phyloP scores from a whole-genome alignment of 2,888 invertebrate genomes.

The Papilio demoleus region DNA sequence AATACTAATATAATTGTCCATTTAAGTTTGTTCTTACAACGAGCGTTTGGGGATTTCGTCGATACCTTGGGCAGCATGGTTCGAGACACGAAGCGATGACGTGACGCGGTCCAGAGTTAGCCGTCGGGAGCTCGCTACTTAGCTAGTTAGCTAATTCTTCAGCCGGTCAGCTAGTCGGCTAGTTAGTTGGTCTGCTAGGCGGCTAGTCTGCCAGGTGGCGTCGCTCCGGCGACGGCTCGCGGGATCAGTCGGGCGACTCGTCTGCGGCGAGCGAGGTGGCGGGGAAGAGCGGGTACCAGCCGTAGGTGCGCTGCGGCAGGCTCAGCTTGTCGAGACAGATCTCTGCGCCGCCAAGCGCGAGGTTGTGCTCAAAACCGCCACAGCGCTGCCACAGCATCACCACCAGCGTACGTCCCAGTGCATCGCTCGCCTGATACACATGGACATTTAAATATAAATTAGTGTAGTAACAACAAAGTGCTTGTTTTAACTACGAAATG shows the following conservation, averaged over 20 bases:
- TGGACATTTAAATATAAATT: slow-evolving; percentile 12
- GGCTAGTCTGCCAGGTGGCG: slow-evolving; percentile 63
- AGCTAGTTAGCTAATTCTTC: background rate
- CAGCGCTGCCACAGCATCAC: slow-evolving; percentile 97
- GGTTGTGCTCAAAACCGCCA: slow-evolving; percentile 93
- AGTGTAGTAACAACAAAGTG: background rate
- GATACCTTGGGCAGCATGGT: slow-evolving; percentile 17
- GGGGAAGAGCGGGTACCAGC: slow-evolving; percentile 96
- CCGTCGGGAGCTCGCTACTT: slow-evolving; percentile 1
- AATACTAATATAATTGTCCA: slow-evolving; percentile 28
- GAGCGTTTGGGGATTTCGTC: slow-evolving; percentile 8
- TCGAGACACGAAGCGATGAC: background rate
- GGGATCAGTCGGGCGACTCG: slow-evolving; percentile 82
- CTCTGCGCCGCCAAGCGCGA: slow-evolving; percentile 91
- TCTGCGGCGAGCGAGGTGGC: slow-evolving; percentile 90
- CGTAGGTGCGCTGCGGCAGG: slow-evolving; percentile 90
- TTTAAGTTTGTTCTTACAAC: background rate
- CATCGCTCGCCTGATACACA: slow-evolving; percentile 85
- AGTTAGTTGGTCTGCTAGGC: background rate
- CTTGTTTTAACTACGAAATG: background rate
- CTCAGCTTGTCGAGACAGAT: slow-evolving; percentile 92
- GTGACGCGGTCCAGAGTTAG: background rate
- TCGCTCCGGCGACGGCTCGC: slow-evolving; percentile 82
- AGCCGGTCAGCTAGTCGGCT: background rate
- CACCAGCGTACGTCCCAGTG: slow-evolving; percentile 90